Evolutionary conservation across 2,888 invertebrate genomes (phyloP).

Genomic region (Torymus auratus): DNA sequence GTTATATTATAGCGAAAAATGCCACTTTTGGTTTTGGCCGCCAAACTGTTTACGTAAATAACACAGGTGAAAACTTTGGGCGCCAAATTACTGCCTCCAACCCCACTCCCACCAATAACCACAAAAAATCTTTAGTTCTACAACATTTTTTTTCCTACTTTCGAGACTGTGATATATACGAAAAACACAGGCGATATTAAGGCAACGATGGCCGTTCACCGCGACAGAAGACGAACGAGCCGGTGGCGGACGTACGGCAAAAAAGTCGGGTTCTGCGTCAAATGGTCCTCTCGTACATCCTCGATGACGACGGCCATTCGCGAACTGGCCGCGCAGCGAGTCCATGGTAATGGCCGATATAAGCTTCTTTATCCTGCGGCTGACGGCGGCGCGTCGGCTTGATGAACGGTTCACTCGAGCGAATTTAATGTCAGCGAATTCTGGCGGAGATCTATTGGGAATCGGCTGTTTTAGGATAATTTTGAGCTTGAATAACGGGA

Average conservation of each 20-base stretch:
- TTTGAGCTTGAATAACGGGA: too few species aligned
- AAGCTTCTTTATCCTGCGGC: slow-evolving; percentile 27
- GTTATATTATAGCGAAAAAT: too few species aligned
- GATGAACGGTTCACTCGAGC: slow-evolving; percentile 5
- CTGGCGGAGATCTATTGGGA: neutral
- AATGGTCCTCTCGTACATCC: slow-evolving; percentile 40
- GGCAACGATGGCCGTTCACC: neutral
- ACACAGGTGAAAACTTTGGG: too few species aligned
- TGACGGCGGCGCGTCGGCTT: slow-evolving; percentile 12
- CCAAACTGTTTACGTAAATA: too few species aligned
- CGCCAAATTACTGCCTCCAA: too few species aligned
- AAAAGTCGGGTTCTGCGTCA: slow-evolving; percentile 33
- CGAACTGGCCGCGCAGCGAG: neutral
- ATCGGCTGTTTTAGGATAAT: neutral
- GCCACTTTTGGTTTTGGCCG: too few species aligned
- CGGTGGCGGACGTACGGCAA: slow-evolving; percentile 6
- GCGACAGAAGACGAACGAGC: slow-evolving; percentile 19
- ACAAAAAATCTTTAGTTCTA: too few species aligned
- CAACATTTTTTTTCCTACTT: too few species aligned
- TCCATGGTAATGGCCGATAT: slow-evolving; percentile 43
- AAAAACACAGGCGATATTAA: too few species aligned
- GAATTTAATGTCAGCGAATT: neutral
- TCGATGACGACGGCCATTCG: slow-evolving; percentile 34
- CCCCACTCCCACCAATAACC: too few species aligned
- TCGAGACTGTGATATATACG: too few species aligned